Evolutionary conservation across 2,888 invertebrate species (phyloP).

Genomic region (Sisyra terminalis): DNA sequence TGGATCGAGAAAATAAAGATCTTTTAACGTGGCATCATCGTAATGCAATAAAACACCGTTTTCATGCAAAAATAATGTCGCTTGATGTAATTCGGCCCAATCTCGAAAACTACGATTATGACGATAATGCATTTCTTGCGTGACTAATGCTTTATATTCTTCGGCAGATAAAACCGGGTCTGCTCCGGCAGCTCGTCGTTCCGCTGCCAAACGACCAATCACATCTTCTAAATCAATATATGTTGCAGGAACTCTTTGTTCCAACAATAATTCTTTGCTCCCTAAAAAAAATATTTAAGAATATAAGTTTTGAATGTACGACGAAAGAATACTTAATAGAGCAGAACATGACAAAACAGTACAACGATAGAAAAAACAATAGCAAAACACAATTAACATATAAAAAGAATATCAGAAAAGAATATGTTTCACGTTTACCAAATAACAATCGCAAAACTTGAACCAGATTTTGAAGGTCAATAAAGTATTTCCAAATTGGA

Average conservation of each 20-base stretch:
- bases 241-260: slow-evolving; percentile 90
- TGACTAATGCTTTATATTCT: slow-evolving; percentile 48
- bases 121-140: slow-evolving; percentile 47
- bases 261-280: slow-evolving; percentile 76
- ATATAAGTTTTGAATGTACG: too few species aligned
- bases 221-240: slow-evolving; percentile 92
- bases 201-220: slow-evolving; percentile 62
- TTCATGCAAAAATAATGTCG: slow-evolving; percentile 93
- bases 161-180: slow-evolving; percentile 78
- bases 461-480: too few species aligned
- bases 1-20: slow-evolving; percentile 91
- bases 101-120: slow-evolving; percentile 67
- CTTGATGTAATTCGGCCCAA: slow-evolving; percentile 81
- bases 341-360: too few species aligned
- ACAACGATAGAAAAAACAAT: too few species aligned
- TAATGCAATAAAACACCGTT: slow-evolving; percentile 93
- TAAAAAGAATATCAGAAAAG: too few species aligned
- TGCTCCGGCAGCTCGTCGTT: slow-evolving; percentile 44
- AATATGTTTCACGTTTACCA: too few species aligned
- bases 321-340: too few species aligned
- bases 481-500: too few species aligned
- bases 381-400: too few species aligned
- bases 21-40: slow-evolving; percentile 84
- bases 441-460: too few species aligned
- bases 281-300: slow-evolving; percentile 27